Conservation (phyloP, 2,888 invertebrate genomes). For the Anticlea derivata region DNA sequence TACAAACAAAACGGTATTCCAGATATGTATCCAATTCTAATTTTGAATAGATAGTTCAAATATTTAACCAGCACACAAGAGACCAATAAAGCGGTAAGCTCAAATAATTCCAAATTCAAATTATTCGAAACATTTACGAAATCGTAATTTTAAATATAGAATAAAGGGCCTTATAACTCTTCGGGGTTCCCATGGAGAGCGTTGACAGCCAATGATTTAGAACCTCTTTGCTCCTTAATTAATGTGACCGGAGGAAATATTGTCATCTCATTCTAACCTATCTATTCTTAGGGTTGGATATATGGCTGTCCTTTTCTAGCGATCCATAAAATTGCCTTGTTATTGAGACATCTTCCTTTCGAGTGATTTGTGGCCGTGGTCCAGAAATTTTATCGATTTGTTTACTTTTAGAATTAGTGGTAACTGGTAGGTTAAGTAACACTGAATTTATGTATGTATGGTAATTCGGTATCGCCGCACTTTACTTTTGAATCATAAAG, state of each 20-base stretch:
- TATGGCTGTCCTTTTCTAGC: conserved; percentile 48
- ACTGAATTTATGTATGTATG: conserved; percentile 68
- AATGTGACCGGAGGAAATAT: conserved; percentile 61
- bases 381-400: conserved; percentile 76
- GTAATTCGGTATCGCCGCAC: conserved; percentile 65
- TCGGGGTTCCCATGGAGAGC: conserved; percentile 80
- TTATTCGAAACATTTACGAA: conserved; percentile 76
- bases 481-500: conserved; percentile 43
- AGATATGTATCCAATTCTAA: conserved; percentile 16
- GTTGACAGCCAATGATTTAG: conserved; percentile 81
- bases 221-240: conserved; percentile 75
- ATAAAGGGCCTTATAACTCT: conserved; percentile 81
- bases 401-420: conserved; percentile 81
- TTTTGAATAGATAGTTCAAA: conserved; percentile 42
- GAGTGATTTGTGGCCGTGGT: conserved; percentile 71
- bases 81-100: conserved; percentile 61
- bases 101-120: conserved; percentile 54
- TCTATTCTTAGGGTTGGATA: conserved; percentile 24
- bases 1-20: too few relatives aligned
- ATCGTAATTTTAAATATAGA: conserved; percentile 83
- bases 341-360: conserved; percentile 78
- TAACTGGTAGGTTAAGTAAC: conserved; percentile 45
- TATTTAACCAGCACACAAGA: conserved; percentile 49
- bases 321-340: conserved; percentile 61
- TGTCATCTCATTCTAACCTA: conserved; percentile 56